Evolutionary conservation across 2,888 invertebrate species (phyloP).

Genomic region (Pristionchus mayeri): DNA sequence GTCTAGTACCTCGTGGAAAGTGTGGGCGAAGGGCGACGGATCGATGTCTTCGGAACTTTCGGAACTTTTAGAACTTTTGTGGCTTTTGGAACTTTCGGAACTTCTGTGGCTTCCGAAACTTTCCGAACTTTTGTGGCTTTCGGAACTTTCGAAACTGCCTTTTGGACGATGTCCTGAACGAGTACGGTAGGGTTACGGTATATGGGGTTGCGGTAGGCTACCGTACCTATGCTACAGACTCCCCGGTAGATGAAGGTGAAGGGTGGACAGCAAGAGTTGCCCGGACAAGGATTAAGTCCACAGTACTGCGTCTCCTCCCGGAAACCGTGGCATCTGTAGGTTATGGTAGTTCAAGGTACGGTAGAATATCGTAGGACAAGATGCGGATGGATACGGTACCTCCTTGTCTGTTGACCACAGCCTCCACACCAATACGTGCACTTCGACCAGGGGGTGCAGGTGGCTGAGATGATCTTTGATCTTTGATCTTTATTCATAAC

Average conservation of each 20-base stretch:
- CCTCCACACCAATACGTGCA: conserved; percentile 64
- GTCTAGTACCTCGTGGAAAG: not conserved
- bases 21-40: not conserved
- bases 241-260: conserved; percentile 55
- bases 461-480: conserved; percentile 5
- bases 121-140: no score
- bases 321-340: conserved; percentile 54
- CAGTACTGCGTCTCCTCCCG: conserved; percentile 60
- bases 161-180: not conserved
- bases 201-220: not conserved
- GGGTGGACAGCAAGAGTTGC: conserved; percentile 61
- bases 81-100: no score
- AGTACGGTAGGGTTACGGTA: not conserved
- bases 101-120: no score
- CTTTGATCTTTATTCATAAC: conserved; percentile 9
- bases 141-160: not conserved
- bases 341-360: not conserved
- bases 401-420: conserved; percentile 60
- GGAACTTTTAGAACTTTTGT: no score
- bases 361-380: no score
- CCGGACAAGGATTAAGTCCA: conserved; percentile 56
- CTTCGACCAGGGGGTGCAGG: conserved; percentile 51
- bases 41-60: not conserved
- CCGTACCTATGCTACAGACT: conserved; percentile 45
- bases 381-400: conserved; percentile 20